Percentiles rank a stretch among this genome's conserved stretches.
phyloP scores from a whole-genome alignment of 2,888 invertebrate species.

The Agriopis aurantiaria region DNA sequence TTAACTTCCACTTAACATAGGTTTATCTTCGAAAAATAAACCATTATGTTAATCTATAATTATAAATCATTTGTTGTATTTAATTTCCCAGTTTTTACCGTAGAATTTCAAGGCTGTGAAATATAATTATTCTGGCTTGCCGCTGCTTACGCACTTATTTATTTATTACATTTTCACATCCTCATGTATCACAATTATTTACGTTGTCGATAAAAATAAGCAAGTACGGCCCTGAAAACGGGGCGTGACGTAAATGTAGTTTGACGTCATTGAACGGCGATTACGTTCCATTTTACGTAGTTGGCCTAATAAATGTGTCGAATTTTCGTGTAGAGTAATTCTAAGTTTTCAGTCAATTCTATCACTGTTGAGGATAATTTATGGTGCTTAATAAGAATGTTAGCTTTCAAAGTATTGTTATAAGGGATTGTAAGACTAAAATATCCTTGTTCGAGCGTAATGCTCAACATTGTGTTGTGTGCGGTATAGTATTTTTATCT shows the following conservation, averaged over 20 bases:
- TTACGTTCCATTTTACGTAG: slow-evolving; percentile 65
- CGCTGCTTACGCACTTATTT: slow-evolving; percentile 49
- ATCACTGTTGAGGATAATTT: background rate
- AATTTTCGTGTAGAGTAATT: background rate
- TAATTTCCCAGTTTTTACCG: background rate
- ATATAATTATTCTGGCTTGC: slow-evolving; percentile 6
- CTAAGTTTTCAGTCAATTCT: background rate
- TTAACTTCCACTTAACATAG: no score
- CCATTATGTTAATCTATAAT: no score
- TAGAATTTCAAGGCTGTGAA: slow-evolving; percentile 14
- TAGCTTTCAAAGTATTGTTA: no score
- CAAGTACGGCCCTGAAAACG: slow-evolving; percentile 81
- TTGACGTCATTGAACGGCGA: slow-evolving; percentile 73
- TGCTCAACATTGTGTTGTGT: background rate
- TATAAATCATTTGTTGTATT: background rate
- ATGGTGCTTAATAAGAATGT: no score
- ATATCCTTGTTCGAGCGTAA: background rate
- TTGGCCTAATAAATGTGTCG: background rate
- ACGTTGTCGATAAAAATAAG: slow-evolving; percentile 69
- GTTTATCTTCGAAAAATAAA: no score
- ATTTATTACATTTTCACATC: slow-evolving; percentile 42
- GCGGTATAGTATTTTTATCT: background rate
- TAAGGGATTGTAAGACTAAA: background rate
- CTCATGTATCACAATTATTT: slow-evolving; percentile 62
- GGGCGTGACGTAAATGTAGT: slow-evolving; percentile 78